A percentile compares a stretch with the other conserved stretches of the same genome.
Evolutionary conservation across 2,888 invertebrate genomes (phyloP).

Genomic region (Lasioglossum leucozonium): DNA sequence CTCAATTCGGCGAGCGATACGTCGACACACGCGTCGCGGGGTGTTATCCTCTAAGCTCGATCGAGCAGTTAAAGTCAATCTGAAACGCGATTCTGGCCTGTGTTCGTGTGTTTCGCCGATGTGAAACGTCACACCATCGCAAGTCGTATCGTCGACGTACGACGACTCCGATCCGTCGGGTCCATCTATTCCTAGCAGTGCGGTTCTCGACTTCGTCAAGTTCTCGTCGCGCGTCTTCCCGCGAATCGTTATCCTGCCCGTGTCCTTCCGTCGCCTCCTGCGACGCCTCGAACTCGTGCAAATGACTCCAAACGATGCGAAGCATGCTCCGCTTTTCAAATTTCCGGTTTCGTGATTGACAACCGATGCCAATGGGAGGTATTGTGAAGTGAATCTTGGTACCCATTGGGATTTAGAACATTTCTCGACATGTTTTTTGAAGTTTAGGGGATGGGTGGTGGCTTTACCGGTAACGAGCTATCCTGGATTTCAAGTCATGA

Average conservation of each 20-base stretch:
- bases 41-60: constrained; percentile 67
- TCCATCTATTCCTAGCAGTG: constrained; percentile 83
- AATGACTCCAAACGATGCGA: background rate
- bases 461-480: background rate
- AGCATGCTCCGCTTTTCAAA: background rate
- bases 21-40: constrained; percentile 19
- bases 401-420: background rate
- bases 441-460: background rate
- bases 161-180: constrained; percentile 67
- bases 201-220: constrained; percentile 78
- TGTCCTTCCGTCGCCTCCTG: constrained; percentile 23
- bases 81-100: constrained; percentile 63
- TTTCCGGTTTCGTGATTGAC: background rate
- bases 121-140: constrained; percentile 58
- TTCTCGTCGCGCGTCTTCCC: constrained; percentile 66
- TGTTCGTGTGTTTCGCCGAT: constrained; percentile 57
- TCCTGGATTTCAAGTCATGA: background rate
- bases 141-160: constrained; percentile 61
- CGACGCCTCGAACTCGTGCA: background rate
- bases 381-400: background rate
- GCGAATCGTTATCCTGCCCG: constrained; percentile 52
- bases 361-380: background rate
- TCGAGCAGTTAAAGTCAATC: constrained; percentile 70
- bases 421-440: background rate
- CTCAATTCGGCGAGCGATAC: constrained; percentile 51